These are phyloP conservation scores for Bursaphelenchus okinawaensis DNA, from an alignment of 2,888 invertebrate species.

Conservation along the genomic window DNA sequence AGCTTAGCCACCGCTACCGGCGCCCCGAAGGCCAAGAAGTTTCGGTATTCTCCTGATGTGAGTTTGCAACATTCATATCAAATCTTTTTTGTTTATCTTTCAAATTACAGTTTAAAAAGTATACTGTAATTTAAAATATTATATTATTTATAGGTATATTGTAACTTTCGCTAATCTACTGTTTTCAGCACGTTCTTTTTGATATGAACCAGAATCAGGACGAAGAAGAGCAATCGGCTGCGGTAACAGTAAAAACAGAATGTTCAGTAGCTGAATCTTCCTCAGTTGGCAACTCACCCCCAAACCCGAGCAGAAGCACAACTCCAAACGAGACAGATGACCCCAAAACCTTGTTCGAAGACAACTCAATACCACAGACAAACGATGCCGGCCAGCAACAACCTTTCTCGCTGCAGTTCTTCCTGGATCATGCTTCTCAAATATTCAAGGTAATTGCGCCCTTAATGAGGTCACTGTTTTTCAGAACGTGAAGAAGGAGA, in stretches of 20 bases:
- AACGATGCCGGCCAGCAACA: neutral
- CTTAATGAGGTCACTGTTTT: neutral
- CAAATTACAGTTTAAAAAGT: neutral
- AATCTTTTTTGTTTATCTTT: neutral
- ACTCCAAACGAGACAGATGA: neutral
- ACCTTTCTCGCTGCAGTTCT: neutral
- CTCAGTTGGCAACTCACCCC: neutral
- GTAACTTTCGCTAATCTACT: too few species aligned
- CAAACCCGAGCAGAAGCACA: neutral
- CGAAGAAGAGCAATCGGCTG: neutral
- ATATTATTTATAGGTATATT: too few species aligned
- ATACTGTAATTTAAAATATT: too few species aligned
- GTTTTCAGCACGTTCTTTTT: constrained; percentile 5
- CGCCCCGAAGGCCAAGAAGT: constrained; percentile 31
- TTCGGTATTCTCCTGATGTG: constrained; percentile 30
- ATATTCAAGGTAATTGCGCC: neutral
- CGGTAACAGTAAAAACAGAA: neutral
- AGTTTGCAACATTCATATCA: neutral
- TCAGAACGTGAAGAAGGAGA: neutral
- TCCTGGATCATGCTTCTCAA: neutral
- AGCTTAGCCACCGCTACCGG: constrained; percentile 27
- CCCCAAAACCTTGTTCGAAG: neutral
- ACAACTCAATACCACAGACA: neutral
- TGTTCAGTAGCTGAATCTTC: neutral
- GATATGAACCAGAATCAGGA: constrained; percentile 15